A percentile compares a stretch with the other conserved stretches of the same genome.
These are phyloP conservation scores for Miltochrista miniata DNA, from an alignment of 2,888 invertebrate genomes.

Conservation along the genomic window DNA sequence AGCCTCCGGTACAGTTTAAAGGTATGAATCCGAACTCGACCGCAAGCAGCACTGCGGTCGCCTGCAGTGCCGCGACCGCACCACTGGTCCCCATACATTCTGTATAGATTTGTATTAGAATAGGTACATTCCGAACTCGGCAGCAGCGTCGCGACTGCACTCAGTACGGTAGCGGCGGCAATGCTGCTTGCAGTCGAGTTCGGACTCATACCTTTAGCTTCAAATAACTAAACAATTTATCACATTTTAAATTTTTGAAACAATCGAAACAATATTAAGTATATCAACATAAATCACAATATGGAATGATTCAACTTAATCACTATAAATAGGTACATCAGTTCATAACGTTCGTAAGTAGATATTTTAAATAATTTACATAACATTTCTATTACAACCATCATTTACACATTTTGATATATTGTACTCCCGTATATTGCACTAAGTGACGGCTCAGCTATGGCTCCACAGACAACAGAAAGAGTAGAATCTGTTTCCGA, in stretches of 20 bases:
- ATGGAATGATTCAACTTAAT: constrained; percentile 53
- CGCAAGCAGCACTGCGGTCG: no score
- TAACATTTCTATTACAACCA: constrained; percentile 58
- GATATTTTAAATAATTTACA: constrained; percentile 41
- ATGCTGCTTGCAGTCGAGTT: no score
- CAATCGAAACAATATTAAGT: constrained; percentile 37
- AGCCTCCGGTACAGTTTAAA: constrained; percentile 52
- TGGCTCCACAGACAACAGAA: no score
- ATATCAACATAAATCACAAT: constrained; percentile 53
- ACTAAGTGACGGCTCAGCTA: constrained; percentile 25
- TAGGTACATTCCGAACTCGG: no score
- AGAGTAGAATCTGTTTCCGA: no score
- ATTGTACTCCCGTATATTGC: constrained; percentile 43
- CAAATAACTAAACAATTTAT: constrained; percentile 48
- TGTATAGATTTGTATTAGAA: no score
- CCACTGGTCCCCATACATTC: no score
- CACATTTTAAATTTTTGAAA: constrained; percentile 49
- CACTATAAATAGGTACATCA: constrained; percentile 14
- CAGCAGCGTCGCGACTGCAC: no score
- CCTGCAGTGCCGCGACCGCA: no score
- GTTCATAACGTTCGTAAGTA: constrained; percentile 40
- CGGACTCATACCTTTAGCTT: no score
- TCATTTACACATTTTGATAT: constrained; percentile 30
- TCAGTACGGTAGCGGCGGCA: no score
- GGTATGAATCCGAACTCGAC: no score